Conservation (phyloP, 1,140 invertebrate genomes). For the Pemphigus obesinymphae region DNA sequence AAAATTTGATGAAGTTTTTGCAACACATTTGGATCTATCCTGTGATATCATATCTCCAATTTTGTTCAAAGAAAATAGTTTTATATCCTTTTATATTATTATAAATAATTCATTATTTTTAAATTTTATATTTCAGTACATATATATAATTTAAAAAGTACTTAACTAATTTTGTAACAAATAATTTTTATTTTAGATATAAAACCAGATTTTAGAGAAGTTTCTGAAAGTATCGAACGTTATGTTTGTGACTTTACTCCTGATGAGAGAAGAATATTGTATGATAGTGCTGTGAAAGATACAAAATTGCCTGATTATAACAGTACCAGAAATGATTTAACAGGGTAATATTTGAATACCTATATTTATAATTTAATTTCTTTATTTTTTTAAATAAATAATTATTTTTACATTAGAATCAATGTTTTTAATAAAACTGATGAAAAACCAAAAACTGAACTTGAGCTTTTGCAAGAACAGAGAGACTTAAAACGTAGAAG, state of each 20-base stretch:
- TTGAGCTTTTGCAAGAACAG: constrained; percentile 35
- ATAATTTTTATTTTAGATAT: constrained; percentile 36
- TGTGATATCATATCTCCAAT: too few relatives aligned
- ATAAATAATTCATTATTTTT: not conserved
- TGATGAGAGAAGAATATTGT: constrained; percentile 22
- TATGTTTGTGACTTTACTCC: constrained; percentile 24
- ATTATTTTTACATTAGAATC: not conserved
- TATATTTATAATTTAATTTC: too few relatives aligned
- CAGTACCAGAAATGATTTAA: not conserved
- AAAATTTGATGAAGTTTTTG: not conserved
- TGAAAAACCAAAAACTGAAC: constrained; percentile 4
- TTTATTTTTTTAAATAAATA: constrained; percentile 2
- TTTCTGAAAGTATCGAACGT: constrained; percentile 24
- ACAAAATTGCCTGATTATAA: not conserved
- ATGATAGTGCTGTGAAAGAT: not conserved
- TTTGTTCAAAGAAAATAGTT: not conserved
- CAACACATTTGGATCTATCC: not conserved
- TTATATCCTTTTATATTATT: not conserved
- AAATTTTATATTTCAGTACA: not conserved
- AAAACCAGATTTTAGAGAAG: not conserved
- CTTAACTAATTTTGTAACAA: too few relatives aligned
- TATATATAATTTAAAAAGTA: not conserved
- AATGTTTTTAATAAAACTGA: not conserved
- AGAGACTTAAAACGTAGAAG: constrained; percentile 42
- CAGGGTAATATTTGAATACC: not conserved